Evolutionary conservation across 2,797 vertebrate species (phyloP).

Genomic region (Anguilla pacifica): DNA sequence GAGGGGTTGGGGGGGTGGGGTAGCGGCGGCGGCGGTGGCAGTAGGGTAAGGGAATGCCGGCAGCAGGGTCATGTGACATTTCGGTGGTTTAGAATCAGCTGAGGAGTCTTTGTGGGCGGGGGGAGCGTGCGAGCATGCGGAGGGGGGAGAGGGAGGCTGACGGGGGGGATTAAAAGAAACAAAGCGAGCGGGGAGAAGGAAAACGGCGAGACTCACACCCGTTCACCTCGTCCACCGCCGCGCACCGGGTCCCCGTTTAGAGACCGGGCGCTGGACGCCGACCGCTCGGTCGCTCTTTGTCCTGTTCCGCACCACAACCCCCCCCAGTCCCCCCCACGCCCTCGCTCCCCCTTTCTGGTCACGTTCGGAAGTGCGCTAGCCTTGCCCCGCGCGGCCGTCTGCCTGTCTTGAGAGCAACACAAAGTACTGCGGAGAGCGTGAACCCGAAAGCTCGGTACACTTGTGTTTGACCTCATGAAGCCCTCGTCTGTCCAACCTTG

Average conservation of each 20-base stretch:
- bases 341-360: slow-evolving; percentile 51
- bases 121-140: slow-evolving; percentile 30
- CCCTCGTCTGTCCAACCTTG: slow-evolving; percentile 72
- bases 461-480: slow-evolving; percentile 91
- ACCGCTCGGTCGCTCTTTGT: slow-evolving; percentile 15
- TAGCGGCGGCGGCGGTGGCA: slow-evolving; percentile 27
- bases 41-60: slow-evolving; percentile 43
- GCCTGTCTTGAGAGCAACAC: slow-evolving; percentile 87
- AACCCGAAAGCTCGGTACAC: slow-evolving; percentile 89
- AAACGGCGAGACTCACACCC: background rate
- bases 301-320: slow-evolving; percentile 22
- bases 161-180: slow-evolving; percentile 37
- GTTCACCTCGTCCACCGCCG: background rate
- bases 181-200: slow-evolving; percentile 2
- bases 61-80: slow-evolving; percentile 55
- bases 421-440: slow-evolving; percentile 89
- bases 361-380: slow-evolving; percentile 25
- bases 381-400: background rate
- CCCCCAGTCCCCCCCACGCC: slow-evolving; percentile 28
- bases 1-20: background rate
- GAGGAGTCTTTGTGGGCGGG: slow-evolving; percentile 45
- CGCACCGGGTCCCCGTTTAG: background rate
- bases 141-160: slow-evolving; percentile 47
- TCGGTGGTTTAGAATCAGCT: slow-evolving; percentile 47
- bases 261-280: background rate